A percentile compares a stretch with the other conserved stretches of the same genome.
Evolutionary conservation across 2,888 invertebrate genomes (phyloP).

Genomic region (Microdon myrmicae): DNA sequence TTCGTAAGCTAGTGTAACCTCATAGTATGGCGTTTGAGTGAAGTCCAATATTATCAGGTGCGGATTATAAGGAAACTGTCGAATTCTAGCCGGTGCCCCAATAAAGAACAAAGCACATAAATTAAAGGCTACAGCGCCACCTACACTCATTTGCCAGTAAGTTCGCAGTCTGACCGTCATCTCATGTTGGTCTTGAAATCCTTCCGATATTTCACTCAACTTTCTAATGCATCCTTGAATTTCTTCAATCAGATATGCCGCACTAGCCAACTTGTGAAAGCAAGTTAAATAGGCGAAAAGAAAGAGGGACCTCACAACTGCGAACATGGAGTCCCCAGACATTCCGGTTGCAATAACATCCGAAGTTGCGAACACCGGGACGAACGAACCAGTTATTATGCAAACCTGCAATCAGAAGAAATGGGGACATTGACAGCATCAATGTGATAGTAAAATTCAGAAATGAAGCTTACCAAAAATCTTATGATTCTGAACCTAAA

Average conservation of each 20-base stretch:
- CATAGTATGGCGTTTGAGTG: background rate
- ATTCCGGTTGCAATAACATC: slow-evolving; percentile 1
- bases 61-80: background rate
- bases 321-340: background rate
- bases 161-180: background rate
- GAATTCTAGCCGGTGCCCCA: background rate
- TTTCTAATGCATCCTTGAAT: slow-evolving; percentile 1
- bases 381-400: background rate
- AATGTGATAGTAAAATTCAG: background rate
- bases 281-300: slow-evolving; percentile 2
- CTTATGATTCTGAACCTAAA: background rate
- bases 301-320: background rate
- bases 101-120: background rate
- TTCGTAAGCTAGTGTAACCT: background rate
- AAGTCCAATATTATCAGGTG: background rate
- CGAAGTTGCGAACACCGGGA: slow-evolving; percentile 2
- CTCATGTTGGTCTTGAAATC: background rate
- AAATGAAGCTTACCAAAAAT: slow-evolving; percentile 6
- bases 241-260: background rate
- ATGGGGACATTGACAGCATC: background rate
- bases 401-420: background rate
- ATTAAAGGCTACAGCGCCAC: background rate
- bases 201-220: background rate
- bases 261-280: slow-evolving; percentile 1
- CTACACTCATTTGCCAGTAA: background rate